Evolutionary conservation across 1,140 invertebrate species (phyloP).

Genomic region (Drosophila quadrilineata): DNA sequence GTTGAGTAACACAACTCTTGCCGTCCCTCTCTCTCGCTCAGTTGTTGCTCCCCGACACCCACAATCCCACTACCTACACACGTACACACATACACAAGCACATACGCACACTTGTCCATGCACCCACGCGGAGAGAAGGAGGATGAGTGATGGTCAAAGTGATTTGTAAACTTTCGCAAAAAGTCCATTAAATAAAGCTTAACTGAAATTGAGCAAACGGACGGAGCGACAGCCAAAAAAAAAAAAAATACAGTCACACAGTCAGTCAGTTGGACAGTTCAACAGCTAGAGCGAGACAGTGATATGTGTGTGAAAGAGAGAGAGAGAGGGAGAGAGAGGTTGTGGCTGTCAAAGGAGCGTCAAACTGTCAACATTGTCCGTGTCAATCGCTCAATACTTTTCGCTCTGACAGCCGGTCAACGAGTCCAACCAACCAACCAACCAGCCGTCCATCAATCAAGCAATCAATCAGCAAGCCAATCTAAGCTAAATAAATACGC

Average conservation of each 20-base stretch:
- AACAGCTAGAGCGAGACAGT: no score
- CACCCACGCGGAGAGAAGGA: no score
- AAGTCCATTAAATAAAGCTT: constrained; percentile 64
- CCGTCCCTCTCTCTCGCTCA: no score
- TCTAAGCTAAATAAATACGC: constrained; percentile 42
- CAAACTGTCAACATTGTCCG: constrained; percentile 17
- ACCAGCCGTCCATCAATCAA: constrained; percentile 72
- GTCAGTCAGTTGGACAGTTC: no score
- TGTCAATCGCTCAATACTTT: constrained; percentile 17
- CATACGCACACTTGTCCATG: no score
- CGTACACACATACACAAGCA: neutral
- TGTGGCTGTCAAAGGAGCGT: constrained; percentile 33
- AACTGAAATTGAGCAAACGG: constrained; percentile 40
- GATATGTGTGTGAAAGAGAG: neutral
- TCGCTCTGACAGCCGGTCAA: constrained; percentile 28
- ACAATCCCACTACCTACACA: neutral
- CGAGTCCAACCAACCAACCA: constrained; percentile 66
- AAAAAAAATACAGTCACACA: neutral
- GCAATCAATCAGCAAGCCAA: constrained; percentile 54
- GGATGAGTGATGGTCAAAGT: constrained; percentile 27
- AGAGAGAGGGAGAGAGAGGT: neutral
- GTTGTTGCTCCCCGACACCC: no score
- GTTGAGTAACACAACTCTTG: no score
- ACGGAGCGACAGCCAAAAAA: neutral
- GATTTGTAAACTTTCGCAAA: constrained; percentile 56